Evolutionary conservation across 2,888 invertebrate species (phyloP).

Genomic region (Tenthredo livida): DNA sequence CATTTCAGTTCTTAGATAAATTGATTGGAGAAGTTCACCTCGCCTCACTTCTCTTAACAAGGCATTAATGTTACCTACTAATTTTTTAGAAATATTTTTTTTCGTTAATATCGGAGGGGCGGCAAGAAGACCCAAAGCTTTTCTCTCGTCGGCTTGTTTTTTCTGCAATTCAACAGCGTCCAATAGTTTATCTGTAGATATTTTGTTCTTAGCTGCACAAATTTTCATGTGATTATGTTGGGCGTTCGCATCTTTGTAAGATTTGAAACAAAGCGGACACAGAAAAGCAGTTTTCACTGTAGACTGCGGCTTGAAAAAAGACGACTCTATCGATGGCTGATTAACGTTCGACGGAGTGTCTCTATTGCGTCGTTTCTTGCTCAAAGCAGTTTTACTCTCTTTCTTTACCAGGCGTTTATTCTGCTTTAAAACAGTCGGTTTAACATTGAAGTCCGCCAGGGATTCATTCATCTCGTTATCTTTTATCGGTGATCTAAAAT

Average conservation of each 20-base stretch:
- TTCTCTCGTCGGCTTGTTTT: constrained; percentile 75
- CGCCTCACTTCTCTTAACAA: constrained; percentile 55
- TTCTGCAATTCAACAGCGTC: constrained; percentile 75
- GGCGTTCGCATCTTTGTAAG: constrained; percentile 64
- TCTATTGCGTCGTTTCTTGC: background rate
- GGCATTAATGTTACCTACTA: constrained; percentile 28
- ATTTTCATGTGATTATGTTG: constrained; percentile 73
- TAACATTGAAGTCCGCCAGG: constrained; percentile 34
- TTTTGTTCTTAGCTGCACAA: constrained; percentile 75
- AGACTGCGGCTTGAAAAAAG: constrained; percentile 68
- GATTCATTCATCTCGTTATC: constrained; percentile 24
- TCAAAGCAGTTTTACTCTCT: constrained; percentile 11
- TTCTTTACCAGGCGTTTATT: constrained; percentile 30
- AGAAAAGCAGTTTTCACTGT: constrained; percentile 64
- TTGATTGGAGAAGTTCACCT: background rate
- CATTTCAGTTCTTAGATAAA: no score
- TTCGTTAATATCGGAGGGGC: constrained; percentile 65
- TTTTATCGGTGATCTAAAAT: constrained; percentile 71
- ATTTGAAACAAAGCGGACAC: constrained; percentile 75
- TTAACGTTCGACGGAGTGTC: constrained; percentile 54
- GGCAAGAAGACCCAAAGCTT: constrained; percentile 75
- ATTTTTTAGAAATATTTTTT: constrained; percentile 46
- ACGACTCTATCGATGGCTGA: constrained; percentile 69
- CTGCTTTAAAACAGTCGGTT: background rate
- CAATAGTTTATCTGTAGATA: constrained; percentile 73